A percentile compares a stretch with the other conserved stretches of the same genome.
These are phyloP conservation scores for Trichopoda pennipes DNA, from an alignment of 2,888 invertebrate genomes.

Conservation along the genomic window DNA sequence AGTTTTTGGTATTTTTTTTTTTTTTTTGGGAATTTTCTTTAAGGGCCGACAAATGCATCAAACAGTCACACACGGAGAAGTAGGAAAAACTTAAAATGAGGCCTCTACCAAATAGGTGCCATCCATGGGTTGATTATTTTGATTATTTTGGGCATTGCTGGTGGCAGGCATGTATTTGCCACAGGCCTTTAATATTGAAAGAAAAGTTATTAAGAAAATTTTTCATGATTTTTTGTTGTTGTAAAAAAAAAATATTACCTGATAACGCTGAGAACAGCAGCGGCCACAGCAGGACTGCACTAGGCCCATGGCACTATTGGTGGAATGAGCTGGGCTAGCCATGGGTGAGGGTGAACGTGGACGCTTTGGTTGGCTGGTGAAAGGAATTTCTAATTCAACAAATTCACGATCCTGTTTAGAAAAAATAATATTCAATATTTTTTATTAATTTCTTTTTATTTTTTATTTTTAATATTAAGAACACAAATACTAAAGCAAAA, in stretches of 20 bases:
- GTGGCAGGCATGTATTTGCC: slow-evolving; percentile 94
- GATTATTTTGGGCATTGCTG: slow-evolving; percentile 89
- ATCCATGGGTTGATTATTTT: slow-evolving; percentile 91
- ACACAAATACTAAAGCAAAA: slow-evolving; percentile 63
- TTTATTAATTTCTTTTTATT: too few relatives aligned
- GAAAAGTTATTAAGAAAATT: neutral
- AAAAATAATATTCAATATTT: neutral
- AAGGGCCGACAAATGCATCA: slow-evolving; percentile 55
- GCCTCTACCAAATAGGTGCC: slow-evolving; percentile 92
- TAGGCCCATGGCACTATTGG: slow-evolving; percentile 86
- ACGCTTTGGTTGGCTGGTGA: slow-evolving; percentile 95
- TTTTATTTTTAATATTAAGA: neutral
- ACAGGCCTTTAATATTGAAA: slow-evolving; percentile 83
- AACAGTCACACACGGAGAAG: neutral
- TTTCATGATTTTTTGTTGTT: neutral
- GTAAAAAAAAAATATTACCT: slow-evolving; percentile 82
- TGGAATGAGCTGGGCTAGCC: slow-evolving; percentile 93
- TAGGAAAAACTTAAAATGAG: slow-evolving; percentile 84
- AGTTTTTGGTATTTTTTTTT: slow-evolving; percentile 54
- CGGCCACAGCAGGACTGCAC: slow-evolving; percentile 91
- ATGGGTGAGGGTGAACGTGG: slow-evolving; percentile 94
- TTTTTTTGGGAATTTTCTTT: slow-evolving; percentile 54
- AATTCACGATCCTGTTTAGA: slow-evolving; percentile 93
- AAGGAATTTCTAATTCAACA: slow-evolving; percentile 96
- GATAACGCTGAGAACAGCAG: slow-evolving; percentile 93